Base-by-base conservation (phyloP, 2,797 vertebrate species). In the Lagorchestes hirsutus region DNA sequence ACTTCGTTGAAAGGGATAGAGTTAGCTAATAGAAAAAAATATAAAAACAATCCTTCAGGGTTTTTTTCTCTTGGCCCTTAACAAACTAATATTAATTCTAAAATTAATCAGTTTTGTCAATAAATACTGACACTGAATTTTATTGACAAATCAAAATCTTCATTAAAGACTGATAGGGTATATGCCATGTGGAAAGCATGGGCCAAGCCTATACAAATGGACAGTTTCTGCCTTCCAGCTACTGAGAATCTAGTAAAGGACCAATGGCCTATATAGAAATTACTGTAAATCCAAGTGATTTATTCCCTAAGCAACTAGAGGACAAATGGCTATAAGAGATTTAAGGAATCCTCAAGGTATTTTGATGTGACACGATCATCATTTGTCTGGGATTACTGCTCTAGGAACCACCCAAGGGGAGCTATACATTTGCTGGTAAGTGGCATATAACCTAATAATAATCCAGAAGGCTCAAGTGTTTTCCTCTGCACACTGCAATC, bases 301-400 rank as follows among this genome's bases (percentile, higher is more conserved):
- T 62, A 34, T 14, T 62, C 11, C 13, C 12, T 34, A 34, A 62
- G 34, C 14, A 0, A 40, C 2, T 82, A 5, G 29, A 82, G 18
- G 46, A 82, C 67, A 82, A 82, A 82, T 5, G 67, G 2, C 8
- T 24, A 46, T 46, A 82, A 82, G 34, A n/a, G n/a, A 82, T 82
- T 40, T 82, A 40, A 82, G n/a, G n/a, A 82, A 82, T 18, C 14
- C 16, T 82, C 16, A 82, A 82, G 11, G 18, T 46, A 46, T 82
- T 46, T 90, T 34, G 55, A 54, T 93, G 16, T 82, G 97, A 93
- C n/a, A 93, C 56, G 56, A 5, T 96, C 92, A 28, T 95, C 90
- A 97, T 96, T 98, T 97, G 95, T 67, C 94, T 97, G 93, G 97
- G 95, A 97, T 97, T 96, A 97, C 97, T 95, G 62, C 34, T 31